Evolutionary conservation across 2,888 invertebrate genomes (phyloP).

Genomic region (Helleia helle): DNA sequence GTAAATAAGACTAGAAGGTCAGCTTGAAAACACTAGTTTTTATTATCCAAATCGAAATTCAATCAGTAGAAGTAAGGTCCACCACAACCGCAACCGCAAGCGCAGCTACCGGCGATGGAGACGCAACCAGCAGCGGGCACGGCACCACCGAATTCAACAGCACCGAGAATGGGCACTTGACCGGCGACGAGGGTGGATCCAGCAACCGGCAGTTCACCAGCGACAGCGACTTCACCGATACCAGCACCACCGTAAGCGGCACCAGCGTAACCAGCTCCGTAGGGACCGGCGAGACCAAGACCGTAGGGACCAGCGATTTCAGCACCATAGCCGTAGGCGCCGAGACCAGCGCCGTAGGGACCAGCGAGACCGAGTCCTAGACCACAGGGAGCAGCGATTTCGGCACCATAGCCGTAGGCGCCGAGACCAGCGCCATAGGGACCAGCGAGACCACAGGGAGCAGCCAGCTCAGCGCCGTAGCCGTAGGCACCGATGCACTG

Average conservation of each 20-base stretch:
- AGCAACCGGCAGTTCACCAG: constrained; percentile 26
- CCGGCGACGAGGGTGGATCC: constrained; percentile 29
- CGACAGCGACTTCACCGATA: constrained; percentile 23
- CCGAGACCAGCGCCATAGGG: no score
- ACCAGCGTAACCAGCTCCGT: constrained; percentile 12
- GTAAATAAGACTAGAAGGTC: no score
- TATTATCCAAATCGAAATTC: no score
- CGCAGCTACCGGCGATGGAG: constrained; percentile 27
- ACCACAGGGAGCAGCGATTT: constrained; percentile 5
- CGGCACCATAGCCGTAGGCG: background rate
- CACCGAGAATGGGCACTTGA: constrained; percentile 30
- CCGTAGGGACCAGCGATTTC: constrained; percentile 18
- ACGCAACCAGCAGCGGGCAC: constrained; percentile 27
- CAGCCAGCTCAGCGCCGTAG: background rate
- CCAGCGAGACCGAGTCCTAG: no score
- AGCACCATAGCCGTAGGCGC: background rate
- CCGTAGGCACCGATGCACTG: constrained; percentile 11
- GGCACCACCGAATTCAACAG: constrained; percentile 27
- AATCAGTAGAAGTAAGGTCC: constrained; percentile 16
- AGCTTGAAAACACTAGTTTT: no score
- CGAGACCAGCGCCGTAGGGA: constrained; percentile 1
- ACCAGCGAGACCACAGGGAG: constrained; percentile 5
- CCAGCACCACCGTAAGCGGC: constrained; percentile 24
- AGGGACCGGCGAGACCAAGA: constrained; percentile 13
- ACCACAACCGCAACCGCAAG: constrained; percentile 20